A percentile compares a stretch with the other conserved stretches of the same genome.
Evolutionary conservation across 2,888 invertebrate genomes (phyloP).

Genomic region (Nysson spinosus): DNA sequence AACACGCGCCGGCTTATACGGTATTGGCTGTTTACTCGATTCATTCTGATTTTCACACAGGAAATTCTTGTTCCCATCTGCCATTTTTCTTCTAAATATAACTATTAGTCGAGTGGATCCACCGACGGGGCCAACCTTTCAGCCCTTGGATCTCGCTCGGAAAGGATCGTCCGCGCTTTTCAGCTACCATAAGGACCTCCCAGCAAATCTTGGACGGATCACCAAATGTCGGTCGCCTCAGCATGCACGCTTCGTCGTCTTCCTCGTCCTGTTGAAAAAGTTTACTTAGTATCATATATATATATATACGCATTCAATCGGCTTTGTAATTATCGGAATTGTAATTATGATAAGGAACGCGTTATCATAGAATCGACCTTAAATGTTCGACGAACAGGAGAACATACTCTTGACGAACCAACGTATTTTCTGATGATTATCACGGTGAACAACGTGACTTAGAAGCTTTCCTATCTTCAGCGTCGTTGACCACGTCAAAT

Average conservation of each 20-base stretch:
- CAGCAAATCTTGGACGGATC: conserved; percentile 57
- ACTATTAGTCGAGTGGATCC: conserved; percentile 67
- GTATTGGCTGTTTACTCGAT: conserved; percentile 8
- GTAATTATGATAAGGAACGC: too few species aligned
- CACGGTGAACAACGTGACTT: too few species aligned
- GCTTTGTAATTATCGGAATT: too few species aligned
- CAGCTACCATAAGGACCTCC: conserved; percentile 74
- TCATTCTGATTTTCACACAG: conserved; percentile 42
- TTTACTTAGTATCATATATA: background rate
- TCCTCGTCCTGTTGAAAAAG: conserved; percentile 53
- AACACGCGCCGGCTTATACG: conserved; percentile 20
- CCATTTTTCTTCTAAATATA: conserved; percentile 71
- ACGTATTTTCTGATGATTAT: too few species aligned
- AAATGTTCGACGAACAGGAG: too few species aligned
- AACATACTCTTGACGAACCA: too few species aligned
- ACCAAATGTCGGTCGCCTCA: conserved; percentile 59
- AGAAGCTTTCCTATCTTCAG: too few species aligned
- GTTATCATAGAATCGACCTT: too few species aligned
- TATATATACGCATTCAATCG: too few species aligned
- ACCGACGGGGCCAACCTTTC: conserved; percentile 75
- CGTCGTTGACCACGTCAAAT: too few species aligned
- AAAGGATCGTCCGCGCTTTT: conserved; percentile 57
- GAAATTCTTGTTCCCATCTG: conserved; percentile 63
- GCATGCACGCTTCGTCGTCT: conserved; percentile 69
- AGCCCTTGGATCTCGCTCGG: conserved; percentile 71